Evolutionary conservation across 2,888 invertebrate species (phyloP), one percentile per base, ranked within the genome.

Genomic region (Nymphalis c-album): DNA sequence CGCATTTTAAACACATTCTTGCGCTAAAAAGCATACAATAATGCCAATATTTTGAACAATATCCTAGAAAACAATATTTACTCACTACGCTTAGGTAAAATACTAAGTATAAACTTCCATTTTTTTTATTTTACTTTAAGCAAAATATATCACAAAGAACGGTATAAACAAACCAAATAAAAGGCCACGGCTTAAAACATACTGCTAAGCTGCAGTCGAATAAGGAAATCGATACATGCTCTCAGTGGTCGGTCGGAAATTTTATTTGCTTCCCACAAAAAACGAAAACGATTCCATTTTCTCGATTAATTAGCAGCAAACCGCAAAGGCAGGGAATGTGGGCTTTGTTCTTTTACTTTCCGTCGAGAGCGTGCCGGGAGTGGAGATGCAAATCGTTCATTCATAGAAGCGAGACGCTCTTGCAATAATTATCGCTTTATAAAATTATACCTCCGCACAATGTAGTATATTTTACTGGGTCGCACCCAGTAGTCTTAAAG

Each of bases 231-330:
- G 53, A 55, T 55, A 55, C 53, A 31, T 7, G 26, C 31, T 55
- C 26, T 31, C 47, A 35, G 53, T 35, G 60, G 65, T 60, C 45
- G 45, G 60, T 17, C 35, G 26, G 48, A 58, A 57, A 60, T 65
- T 65, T 55, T 60, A 55, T 65, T 65, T 62, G 60, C 58, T 46
- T 46, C 55, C 64, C 60, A 31, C 53, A 31, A 60, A 62, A 65
- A 66, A 69, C 65, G 48, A 63, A 58, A 55, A 18, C 48, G 68
- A 62, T 62, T 59, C 60, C 68, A 60, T 63, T 63, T 68, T 45
- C 60, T 63, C 68, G 63, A 66, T 61, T 68, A 71, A 71, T 68
- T 65, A 70, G 62, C 59, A 48, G 62, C 64, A 53, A 60, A 59
- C 69, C 69, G 60, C 66, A 69, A 63, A 60, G 60, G 18, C 40